Evolutionary conservation across 2,888 invertebrate genomes (phyloP), one percentile per base, ranked within the genome.

Genomic region (Brachypterus glaber): DNA sequence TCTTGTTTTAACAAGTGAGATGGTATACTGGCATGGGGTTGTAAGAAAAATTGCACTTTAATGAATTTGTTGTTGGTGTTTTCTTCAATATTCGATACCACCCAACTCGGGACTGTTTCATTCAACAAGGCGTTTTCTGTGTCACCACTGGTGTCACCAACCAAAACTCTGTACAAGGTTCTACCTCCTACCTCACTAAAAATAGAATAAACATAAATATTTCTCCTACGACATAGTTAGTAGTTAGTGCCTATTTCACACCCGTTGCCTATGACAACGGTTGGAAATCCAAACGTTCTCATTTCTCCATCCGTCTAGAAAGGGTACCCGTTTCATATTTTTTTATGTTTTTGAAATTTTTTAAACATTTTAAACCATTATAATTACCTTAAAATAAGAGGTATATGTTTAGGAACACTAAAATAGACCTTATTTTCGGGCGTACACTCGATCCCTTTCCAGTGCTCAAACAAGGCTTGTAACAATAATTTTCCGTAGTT

Each of bases 91-190:
- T 92, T 89, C 52, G 95, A 92, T 1, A 87, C 83, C 8, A 97
- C 92, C 96, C 96, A 97, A 9, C 82, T 79, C 0, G 96, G 96
- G 9, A 96, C 90, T 0, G 89, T 92, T 63, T 97, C 97, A 49
- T 86, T 85, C 5, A 97, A 72, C 29, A 95, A 72, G 44, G 84
- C 81, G 47, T 90, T 82, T 71, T 97, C 97, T 1, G 91, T 92
- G 55, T 93, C 96, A 2, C 95, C 92, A 0, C 86, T 85, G 0
- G 95, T 88, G 60, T 98, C 97, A 27, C 89, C 81, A 14, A 93
- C 93, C 35, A 87, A 67, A 16, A 81, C 65, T 40, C 97, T 76
- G 58, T 97, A 93, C 43, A 98, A 70, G 0, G 97, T 96, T 50
- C 96, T 76, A 1, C 96, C 97, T 33, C 91, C 90, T 41, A 91